A percentile compares a stretch with the other conserved stretches of the same genome.
These are phyloP conservation scores for Melanargia galathea DNA, from an alignment of 2,888 invertebrate species.

Conservation along the genomic window DNA sequence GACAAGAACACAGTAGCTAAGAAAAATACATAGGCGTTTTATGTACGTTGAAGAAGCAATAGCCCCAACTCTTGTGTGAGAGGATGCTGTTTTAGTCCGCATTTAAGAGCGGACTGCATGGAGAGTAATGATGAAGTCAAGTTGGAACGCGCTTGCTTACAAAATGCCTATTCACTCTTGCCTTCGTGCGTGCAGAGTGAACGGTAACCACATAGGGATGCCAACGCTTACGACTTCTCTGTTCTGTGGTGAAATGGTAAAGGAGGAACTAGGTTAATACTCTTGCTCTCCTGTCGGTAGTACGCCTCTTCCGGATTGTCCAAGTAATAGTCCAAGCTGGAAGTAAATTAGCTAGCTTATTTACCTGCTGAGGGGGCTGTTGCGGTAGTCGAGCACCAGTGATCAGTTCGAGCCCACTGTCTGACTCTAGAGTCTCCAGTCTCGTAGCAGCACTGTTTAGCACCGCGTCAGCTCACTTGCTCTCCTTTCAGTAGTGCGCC, in stretches of 20 bases:
- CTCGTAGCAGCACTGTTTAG: slow-evolving; percentile 50
- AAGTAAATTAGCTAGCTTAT: no score
- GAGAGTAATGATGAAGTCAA: no score
- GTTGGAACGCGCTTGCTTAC: no score
- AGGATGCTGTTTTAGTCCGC: no score
- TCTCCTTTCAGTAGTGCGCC: slow-evolving; percentile 60
- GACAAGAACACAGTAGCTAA: background rate
- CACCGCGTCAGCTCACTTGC: slow-evolving; percentile 56
- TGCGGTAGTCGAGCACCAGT: slow-evolving; percentile 71
- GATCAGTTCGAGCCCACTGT: slow-evolving; percentile 74
- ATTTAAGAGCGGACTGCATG: no score
- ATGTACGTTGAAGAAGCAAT: background rate
- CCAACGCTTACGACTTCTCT: no score
- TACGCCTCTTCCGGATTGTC: slow-evolving; percentile 59
- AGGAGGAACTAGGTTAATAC: no score
- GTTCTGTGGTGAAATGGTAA: no score
- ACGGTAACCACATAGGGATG: no score
- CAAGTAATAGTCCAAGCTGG: slow-evolving; percentile 65
- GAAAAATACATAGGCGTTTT: background rate
- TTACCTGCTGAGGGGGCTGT: slow-evolving; percentile 71
- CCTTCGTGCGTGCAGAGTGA: no score
- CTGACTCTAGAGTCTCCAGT: slow-evolving; percentile 70
- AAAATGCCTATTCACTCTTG: no score
- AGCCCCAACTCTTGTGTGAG: no score
- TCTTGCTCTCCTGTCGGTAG: slow-evolving; percentile 61